phyloP scores from a whole-genome alignment of 2,113 vertebrate species.

The Leptobrachium leishanense region DNA sequence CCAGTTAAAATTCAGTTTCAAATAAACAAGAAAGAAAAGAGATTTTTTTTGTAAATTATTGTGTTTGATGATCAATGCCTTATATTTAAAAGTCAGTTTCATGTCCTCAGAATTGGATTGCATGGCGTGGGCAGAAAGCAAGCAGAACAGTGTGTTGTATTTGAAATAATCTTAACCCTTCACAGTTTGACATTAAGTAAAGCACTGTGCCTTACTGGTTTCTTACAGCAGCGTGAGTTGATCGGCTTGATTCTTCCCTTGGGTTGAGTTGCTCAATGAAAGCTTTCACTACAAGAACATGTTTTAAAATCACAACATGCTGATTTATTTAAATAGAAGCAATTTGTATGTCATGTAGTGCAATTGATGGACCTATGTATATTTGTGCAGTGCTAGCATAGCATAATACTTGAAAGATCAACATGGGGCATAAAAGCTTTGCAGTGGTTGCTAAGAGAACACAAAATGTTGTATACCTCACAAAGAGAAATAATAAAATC shows the following conservation, averaged over 20 bases:
- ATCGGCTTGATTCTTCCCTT: neutral
- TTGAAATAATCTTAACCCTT: slow-evolving; percentile 11
- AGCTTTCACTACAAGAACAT: slow-evolving; percentile 1
- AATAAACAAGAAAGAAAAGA: neutral
- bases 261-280: slow-evolving; percentile 5
- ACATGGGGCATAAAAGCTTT: neutral
- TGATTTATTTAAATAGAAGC: slow-evolving; percentile 15
- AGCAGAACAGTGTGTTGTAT: neutral
- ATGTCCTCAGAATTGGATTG: neutral
- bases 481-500: no score
- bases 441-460: neutral
- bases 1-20: no score
- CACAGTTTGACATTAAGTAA: neutral
- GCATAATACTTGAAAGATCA: neutral
- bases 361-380: slow-evolving; percentile 1
- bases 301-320: slow-evolving; percentile 18
- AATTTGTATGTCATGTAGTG: slow-evolving; percentile 16
- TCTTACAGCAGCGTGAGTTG: neutral
- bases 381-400: neutral
- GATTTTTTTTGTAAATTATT: neutral
- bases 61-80: neutral
- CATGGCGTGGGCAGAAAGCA: neutral
- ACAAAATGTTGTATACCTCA: no score
- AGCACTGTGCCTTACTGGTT: neutral
- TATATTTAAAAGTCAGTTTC: neutral